phyloP scores from a whole-genome alignment of 2,888 invertebrate species.

The Seladonia tumulorum region DNA sequence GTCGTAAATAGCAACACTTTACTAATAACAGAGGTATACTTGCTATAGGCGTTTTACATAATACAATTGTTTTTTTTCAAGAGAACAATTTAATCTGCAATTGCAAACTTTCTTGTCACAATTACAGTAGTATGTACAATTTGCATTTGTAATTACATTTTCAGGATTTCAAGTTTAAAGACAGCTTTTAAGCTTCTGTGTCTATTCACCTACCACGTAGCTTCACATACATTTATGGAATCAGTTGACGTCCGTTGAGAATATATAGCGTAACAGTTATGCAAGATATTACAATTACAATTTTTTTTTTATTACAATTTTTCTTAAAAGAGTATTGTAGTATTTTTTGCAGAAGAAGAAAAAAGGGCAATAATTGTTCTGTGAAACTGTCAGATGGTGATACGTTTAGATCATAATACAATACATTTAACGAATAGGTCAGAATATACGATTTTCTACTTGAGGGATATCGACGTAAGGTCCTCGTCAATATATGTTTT shows the following conservation, averaged over 20 bases:
- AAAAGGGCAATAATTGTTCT: neutral
- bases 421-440: no score
- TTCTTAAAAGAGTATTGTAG: neutral
- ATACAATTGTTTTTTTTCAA: no score
- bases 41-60: no score
- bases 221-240: neutral
- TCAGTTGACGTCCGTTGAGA: neutral
- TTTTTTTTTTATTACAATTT: neutral
- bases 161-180: neutral
- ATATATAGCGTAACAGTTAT: neutral
- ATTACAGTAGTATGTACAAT: neutral
- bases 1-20: no score
- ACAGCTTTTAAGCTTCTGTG: neutral
- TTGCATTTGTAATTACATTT: neutral
- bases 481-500: slow-evolving; percentile 56
- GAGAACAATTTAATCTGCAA: neutral
- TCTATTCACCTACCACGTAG: neutral
- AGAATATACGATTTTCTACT: slow-evolving; percentile 23
- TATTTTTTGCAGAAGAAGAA: neutral
- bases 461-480: slow-evolving; percentile 17
- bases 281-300: neutral
- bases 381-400: neutral
- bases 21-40: no score
- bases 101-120: neutral
- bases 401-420: neutral